Evolutionary conservation across 2,113 vertebrate species (phyloP).

Genomic region (Miniopterus natalensis): DNA sequence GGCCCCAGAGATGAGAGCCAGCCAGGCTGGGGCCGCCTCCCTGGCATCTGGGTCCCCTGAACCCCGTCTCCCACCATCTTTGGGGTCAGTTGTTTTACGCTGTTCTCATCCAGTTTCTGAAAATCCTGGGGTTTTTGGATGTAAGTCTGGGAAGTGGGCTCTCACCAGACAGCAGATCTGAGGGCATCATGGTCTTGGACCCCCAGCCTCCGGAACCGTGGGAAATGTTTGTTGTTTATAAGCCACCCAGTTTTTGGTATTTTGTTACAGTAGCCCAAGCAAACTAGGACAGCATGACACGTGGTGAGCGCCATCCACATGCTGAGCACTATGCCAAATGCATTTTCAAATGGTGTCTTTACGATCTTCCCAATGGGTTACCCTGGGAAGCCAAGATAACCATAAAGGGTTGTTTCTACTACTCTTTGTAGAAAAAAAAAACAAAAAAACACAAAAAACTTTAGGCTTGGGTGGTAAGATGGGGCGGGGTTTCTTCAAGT

Average conservation of each 20-base stretch:
- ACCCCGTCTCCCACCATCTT: neutral
- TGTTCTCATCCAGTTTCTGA: neutral
- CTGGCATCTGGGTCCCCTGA: neutral
- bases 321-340: neutral
- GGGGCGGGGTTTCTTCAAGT: too few relatives aligned
- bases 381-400: neutral
- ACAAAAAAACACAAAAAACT: too few relatives aligned
- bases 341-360: neutral
- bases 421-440: neutral
- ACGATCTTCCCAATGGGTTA: too few relatives aligned
- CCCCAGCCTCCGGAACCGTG: neutral
- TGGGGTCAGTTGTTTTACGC: neutral
- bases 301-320: rapidly evolving
- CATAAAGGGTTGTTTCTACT: neutral
- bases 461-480: neutral
- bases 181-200: neutral
- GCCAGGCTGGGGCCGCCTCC: conserved; percentile 57
- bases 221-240: neutral
- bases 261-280: neutral
- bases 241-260: neutral
- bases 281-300: neutral
- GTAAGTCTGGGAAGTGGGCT: neutral
- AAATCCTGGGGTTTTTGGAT: neutral
- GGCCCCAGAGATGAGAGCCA: conserved; percentile 49
- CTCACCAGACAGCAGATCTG: neutral